phyloP scores from a whole-genome alignment of 2,113 vertebrate species.

The Marmota monax region DNA sequence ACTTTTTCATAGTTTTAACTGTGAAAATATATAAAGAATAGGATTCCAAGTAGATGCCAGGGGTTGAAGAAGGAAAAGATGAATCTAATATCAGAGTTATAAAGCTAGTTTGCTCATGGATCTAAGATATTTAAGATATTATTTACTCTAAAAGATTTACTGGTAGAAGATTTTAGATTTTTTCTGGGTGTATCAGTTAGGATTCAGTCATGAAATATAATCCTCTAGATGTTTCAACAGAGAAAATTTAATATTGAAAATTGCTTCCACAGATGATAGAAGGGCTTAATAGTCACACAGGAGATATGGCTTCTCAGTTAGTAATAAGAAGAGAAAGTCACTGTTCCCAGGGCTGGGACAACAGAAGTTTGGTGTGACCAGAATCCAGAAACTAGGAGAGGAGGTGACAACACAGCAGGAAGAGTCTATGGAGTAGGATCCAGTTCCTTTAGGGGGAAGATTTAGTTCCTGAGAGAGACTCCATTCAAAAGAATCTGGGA shows the following conservation, averaged over 20 bases:
- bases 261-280: not conserved
- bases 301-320: not conserved
- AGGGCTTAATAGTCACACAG: not conserved
- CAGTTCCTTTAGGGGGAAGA: not conserved
- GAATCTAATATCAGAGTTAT: not conserved
- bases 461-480: not conserved
- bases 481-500: not conserved
- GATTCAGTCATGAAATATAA: not conserved
- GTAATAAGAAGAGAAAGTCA: not conserved
- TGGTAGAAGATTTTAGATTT: not conserved
- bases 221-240: not conserved
- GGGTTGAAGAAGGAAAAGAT: not conserved
- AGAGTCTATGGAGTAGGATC: not conserved
- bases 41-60: not conserved
- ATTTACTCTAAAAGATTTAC: not conserved
- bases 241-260: conserved; percentile 38
- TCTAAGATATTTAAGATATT: conserved; percentile 22
- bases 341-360: not conserved
- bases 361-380: not conserved
- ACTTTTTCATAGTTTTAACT: conserved; percentile 19
- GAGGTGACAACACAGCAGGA: no score
- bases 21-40: not conserved
- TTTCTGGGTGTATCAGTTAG: not conserved
- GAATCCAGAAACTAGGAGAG: not conserved
- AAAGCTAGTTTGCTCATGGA: not conserved